Conservation (phyloP, 2,888 invertebrate species). For the Brachyopa scutellaris region DNA sequence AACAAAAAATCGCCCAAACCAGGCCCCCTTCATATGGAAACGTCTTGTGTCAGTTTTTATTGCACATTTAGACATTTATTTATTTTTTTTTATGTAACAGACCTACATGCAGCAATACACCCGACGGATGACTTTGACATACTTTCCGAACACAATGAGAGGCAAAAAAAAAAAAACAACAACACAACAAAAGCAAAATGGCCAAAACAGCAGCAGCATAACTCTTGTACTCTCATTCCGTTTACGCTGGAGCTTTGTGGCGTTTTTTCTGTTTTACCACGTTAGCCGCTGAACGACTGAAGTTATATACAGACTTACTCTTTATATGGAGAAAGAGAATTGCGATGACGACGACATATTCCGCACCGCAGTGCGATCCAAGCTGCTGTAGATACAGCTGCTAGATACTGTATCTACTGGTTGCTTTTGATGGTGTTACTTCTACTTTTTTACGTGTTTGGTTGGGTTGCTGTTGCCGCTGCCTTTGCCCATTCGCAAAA, state of each 20-base stretch:
- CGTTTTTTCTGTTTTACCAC: conserved; percentile 29
- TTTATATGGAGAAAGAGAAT: conserved; percentile 54
- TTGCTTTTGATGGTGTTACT: conserved; percentile 31
- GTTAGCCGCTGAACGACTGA: conserved; percentile 16
- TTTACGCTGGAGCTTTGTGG: conserved; percentile 49
- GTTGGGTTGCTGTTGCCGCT: too few species aligned
- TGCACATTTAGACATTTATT: conserved; percentile 66
- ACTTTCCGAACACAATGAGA: conserved; percentile 58
- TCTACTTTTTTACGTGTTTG: conserved; percentile 6
- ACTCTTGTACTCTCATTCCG: conserved; percentile 45
- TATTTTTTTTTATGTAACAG: conserved; percentile 65
- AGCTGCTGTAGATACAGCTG: conserved; percentile 47
- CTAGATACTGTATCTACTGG: conserved; percentile 42
- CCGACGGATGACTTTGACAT: conserved; percentile 72
- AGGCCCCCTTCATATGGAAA: conserved; percentile 52
- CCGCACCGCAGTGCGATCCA: conserved; percentile 55
- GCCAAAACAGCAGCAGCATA: conserved; percentile 28
- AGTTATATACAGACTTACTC: conserved; percentile 49
- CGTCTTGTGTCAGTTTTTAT: conserved; percentile 65
- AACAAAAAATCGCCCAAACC: conserved; percentile 29
- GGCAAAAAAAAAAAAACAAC: conserved; percentile 2
- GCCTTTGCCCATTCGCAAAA: conserved; percentile 33
- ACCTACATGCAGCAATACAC: conserved; percentile 68
- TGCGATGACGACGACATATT: conserved; percentile 23
- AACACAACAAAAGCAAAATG: background rate